phyloP scores from a whole-genome alignment of 2,797 vertebrate species.

The Caiman crocodilus region DNA sequence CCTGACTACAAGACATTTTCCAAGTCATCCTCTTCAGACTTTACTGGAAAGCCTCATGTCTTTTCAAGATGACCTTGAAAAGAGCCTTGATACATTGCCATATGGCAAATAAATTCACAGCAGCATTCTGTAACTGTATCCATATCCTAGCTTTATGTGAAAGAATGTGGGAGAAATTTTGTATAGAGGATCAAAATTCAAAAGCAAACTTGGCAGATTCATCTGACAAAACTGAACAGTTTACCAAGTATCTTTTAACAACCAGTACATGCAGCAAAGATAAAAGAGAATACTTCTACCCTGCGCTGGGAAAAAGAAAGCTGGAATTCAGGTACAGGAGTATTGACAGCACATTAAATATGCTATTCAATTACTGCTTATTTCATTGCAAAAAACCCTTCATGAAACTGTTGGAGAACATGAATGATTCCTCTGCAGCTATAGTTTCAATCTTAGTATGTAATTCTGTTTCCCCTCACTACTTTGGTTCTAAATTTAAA shows the following conservation, averaged over 20 bases:
- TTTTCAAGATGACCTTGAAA: constrained; percentile 1
- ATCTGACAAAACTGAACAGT: neutral
- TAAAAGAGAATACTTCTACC: neutral
- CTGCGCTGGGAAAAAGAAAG: neutral
- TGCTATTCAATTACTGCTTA: neutral
- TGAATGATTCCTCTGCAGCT: too few species aligned
- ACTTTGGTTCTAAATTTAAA: too few species aligned
- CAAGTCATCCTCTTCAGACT: neutral
- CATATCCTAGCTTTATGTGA: too few species aligned
- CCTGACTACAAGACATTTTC: too few species aligned
- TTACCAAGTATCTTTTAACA: neutral
- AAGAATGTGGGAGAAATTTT: too few species aligned
- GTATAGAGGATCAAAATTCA: too few species aligned
- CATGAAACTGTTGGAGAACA: too few species aligned
- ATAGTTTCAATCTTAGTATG: too few species aligned
- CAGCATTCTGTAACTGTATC: neutral
- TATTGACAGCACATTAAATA: neutral
- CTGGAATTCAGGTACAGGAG: neutral
- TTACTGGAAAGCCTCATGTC: neutral
- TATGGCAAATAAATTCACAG: neutral
- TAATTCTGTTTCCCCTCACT: too few species aligned
- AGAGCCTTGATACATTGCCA: neutral
- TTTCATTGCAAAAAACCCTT: too few species aligned
- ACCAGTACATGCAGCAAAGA: neutral
- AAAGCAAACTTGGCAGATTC: neutral